Conservation (phyloP, 1,140 invertebrate species). For the Calephelis virginiensis region DNA sequence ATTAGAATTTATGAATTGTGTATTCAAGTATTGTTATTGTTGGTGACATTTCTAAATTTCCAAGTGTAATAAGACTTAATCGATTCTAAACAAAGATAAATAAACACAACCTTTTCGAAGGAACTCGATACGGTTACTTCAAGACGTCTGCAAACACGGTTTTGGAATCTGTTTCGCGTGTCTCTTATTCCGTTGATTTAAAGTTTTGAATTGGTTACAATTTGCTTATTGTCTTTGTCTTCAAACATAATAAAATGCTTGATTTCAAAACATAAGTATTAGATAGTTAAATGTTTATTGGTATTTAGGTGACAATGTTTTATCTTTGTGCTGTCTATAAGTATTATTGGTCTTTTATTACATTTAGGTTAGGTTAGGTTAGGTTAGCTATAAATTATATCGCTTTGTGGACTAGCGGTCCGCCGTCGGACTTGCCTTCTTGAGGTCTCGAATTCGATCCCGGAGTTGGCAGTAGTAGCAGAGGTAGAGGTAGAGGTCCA, state of each 20-base stretch:
- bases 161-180: not conserved
- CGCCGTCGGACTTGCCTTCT: too few relatives aligned
- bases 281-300: not conserved
- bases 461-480: too few relatives aligned
- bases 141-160: conserved; percentile 5
- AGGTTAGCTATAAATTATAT: too few relatives aligned
- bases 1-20: too few relatives aligned
- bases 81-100: conserved; percentile 21
- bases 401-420: too few relatives aligned
- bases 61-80: conserved; percentile 16
- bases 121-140: conserved; percentile 21
- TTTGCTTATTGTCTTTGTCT: not conserved
- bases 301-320: too few relatives aligned
- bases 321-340: too few relatives aligned
- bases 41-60: not conserved
- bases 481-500: too few relatives aligned
- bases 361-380: too few relatives aligned
- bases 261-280: conserved; percentile 11
- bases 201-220: not conserved
- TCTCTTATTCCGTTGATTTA: not conserved
- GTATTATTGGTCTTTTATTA: too few relatives aligned
- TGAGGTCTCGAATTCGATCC: too few relatives aligned
- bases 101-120: conserved; percentile 21
- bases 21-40: not conserved
- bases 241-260: not conserved